Conservation (phyloP, 2,797 vertebrate species). For the Lemur catta region DNA sequence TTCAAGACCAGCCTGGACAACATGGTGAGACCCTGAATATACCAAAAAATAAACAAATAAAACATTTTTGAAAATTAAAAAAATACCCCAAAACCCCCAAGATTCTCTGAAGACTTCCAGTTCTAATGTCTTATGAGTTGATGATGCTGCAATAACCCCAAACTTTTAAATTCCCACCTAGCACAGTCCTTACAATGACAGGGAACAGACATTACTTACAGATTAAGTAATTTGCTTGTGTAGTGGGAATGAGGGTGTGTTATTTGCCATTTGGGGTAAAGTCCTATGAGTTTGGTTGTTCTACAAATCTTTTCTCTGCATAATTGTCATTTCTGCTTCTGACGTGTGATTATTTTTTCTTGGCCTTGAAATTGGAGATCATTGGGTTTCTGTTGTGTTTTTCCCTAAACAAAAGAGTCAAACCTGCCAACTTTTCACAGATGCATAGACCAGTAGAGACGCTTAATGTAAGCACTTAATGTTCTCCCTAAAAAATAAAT, state of each 20-base stretch:
- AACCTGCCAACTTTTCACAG: neutral
- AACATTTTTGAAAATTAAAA: neutral
- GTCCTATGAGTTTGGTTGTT: neutral
- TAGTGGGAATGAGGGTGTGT: neutral
- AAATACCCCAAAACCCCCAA: neutral
- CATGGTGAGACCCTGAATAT: neutral
- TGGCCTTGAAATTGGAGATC: constrained; percentile 6
- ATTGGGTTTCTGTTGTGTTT: neutral
- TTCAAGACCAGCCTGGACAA: neutral
- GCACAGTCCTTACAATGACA: neutral
- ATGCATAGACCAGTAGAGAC: neutral
- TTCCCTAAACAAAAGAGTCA: neutral
- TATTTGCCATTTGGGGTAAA: neutral
- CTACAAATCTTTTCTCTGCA: neutral
- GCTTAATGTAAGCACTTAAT: constrained; percentile 1
- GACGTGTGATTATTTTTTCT: neutral
- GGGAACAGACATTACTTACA: neutral
- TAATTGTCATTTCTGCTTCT: constrained; percentile 20
- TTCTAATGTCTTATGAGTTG: neutral
- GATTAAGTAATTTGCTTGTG: neutral
- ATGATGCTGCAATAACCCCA: neutral
- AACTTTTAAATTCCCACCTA: neutral
- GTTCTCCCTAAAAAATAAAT: neutral
- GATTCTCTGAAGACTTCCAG: neutral
- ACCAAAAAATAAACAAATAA: neutral